Base-by-base conservation (phyloP, 2,888 invertebrate species). In the Eremobia ochroleuca region DNA sequence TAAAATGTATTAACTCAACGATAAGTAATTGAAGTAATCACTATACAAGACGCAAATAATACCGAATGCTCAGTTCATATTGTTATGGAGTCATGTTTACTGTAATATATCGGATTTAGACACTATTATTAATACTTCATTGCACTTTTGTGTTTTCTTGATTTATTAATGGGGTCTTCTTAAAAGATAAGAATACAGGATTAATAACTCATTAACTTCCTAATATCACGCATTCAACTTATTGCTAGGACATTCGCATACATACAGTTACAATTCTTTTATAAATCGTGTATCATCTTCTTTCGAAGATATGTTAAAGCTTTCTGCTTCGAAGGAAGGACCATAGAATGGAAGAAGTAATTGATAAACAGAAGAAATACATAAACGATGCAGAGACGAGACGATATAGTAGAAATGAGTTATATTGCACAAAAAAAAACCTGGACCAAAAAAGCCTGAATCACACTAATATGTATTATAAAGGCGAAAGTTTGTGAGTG, bases 11-110 rank as follows among this genome's bases (percentile, higher is more conserved):
- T 83, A 86, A 73, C 68, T 85, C 46, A 70, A 85, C 73, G 78
- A 83, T 76, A 77, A 86, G 77, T 83, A 79, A 83, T 86, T 72
- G 58, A 79, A 77, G 71, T 86, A 88, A 88, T 86, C 65, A 77
- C 59, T 77, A 62, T n/a, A 70, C 65, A 61, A 52, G 76, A 79
- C 73, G 64, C 77, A 83, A 79, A 83, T 75, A 76, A 81, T 77
- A 58, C 43, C 72, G 31, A 82, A 43, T 43, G 49, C 25, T 43
- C 55, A 72, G 34, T n/a, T n/a, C n/a, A 65, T 72, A 73, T 83
- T 67, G 61, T 66, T 52, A 71, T 13, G 37, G 46, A 82, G 67
- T 11, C 55, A 64, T 83, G 59, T 83, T 83, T 73, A 77, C 82
- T 61, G 46, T 82, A 82, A 82, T 83, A 55, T 82, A 82, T 76